Evolutionary conservation across 2,113 vertebrate genomes (phyloP), one percentile per base, ranked within the genome.

Genomic region (Sander lucioperca): DNA sequence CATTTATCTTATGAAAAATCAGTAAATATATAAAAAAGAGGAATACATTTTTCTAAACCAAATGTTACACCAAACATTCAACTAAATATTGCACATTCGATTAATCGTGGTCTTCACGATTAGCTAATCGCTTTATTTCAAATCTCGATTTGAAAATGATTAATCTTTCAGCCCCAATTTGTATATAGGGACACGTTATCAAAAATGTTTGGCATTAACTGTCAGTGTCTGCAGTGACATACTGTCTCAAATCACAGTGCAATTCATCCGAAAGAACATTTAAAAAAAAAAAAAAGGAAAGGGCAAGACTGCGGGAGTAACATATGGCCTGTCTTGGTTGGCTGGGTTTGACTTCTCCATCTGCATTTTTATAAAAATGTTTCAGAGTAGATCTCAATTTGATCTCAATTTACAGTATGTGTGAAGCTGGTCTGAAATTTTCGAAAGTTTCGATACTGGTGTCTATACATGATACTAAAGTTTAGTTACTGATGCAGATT

Each of bases 301-400:
- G 47, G 25, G 36, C 63, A 64, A 25, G 48, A 68, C 62, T 61
- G 79, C 86, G 58, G 82, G 56, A 67, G 19, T 5, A 79, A 67
- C 90, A 90, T 87, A 84, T 68, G 90, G 82, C 36, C 74, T 0
- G 11, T 25, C 75, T 21, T 53, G 81, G 76, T 72, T 70, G 84
- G 48, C 16, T 64, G 74, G 21, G n/a, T 76, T 72, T 30, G 54
- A 54, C 39, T 58, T 76, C 56, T 58, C 59, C 50, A 23, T 75
- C 79, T 25, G 48, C 30, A 9, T 62, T 59, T 8, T 43, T 16
- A 66, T 59, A 25, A 57, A 51, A 54, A 79, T 11, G 69, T 53
- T 65, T 76, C 50, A 61, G 47, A 73, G 63, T 7, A 15, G 16
- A 69, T 36, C 58, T 74, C 25, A 36, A 16, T 70, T 54, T 61